Base-by-base conservation (phyloP, 30 jellyfish, hydroid and myxozoan genomes). In the Cassiopea xamachana region DNA sequence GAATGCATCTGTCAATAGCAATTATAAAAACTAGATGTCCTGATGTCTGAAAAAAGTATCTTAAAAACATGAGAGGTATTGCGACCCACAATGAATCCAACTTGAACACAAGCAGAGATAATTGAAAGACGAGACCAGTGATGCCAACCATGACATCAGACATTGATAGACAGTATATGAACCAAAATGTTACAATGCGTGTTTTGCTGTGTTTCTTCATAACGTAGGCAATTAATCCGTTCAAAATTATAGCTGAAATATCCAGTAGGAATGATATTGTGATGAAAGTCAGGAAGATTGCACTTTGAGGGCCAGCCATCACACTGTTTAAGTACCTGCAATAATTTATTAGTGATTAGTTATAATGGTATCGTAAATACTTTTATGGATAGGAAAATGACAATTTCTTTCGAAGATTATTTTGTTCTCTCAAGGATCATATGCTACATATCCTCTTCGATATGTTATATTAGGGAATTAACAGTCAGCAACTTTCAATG, bases 1-100 rank as follows among this genome's bases (percentile, higher is more conserved):
- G 80, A 39, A 71, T 19, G 55, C 80, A 71, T 18, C 80, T 51
- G 27, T 71, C 80, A 71, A 71, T 39, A 18, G 80, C 50, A 16
- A 71, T 71, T 8, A 71, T 19, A 18, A 71, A n/a, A 2, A 71
- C 39, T 2, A 71, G 0, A 71, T 55, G 51, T 0, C 80, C 80
- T 7, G 80, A 71, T 6, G 27, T 3, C n/a, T 51, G 4, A n/a
- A 18, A 2, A 43, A 4, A 71, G 51, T 8, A 71, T 16, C 80
- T 39, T 17, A 27, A 43, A 71, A 71, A n/a, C 27, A 10, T 55
- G 1, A 51, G 39, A 9, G 74, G 15, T 2, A 64, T 64, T 14
- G 27, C 0, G 64, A 55, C 64, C 7, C 10, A 10, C 64, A 55
- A 3, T 10, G 12, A 10, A 55, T 10, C 64, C 12, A 5, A 18